phyloP scores from a whole-genome alignment of 1,140 invertebrate genomes.

The Chelonus insularis region DNA sequence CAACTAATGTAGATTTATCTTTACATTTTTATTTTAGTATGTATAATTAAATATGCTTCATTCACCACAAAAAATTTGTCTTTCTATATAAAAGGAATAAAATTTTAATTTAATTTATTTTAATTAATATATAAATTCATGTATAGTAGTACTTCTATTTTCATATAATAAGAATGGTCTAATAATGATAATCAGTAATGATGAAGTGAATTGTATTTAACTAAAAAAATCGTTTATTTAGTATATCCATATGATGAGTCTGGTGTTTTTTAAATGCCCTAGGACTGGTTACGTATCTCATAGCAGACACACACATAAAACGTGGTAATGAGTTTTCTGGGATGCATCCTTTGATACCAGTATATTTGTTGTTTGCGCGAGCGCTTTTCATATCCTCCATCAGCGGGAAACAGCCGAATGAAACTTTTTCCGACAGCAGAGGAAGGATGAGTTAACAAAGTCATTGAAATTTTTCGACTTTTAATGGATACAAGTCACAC shows the following conservation, averaged over 20 bases:
- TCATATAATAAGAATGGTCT: too few species aligned
- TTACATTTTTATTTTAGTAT: too few species aligned
- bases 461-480: background rate
- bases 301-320: background rate
- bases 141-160: too few species aligned
- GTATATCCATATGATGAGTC: background rate
- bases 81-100: too few species aligned
- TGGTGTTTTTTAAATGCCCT: background rate
- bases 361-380: conserved; percentile 23
- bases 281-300: background rate
- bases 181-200: too few species aligned
- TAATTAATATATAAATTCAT: too few species aligned
- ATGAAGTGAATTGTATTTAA: background rate
- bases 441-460: background rate
- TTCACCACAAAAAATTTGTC: too few species aligned
- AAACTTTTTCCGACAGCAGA: background rate
- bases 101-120: too few species aligned
- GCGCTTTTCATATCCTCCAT: background rate
- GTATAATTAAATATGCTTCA: too few species aligned
- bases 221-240: background rate
- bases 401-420: background rate
- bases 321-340: conserved; percentile 25
- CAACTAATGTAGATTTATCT: too few species aligned
- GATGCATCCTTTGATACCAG: background rate
- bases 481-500: background rate